These are phyloP conservation scores for Myrmecophaga tridactyla DNA, from an alignment of 2,113 vertebrate genomes.

Conservation along the genomic window DNA sequence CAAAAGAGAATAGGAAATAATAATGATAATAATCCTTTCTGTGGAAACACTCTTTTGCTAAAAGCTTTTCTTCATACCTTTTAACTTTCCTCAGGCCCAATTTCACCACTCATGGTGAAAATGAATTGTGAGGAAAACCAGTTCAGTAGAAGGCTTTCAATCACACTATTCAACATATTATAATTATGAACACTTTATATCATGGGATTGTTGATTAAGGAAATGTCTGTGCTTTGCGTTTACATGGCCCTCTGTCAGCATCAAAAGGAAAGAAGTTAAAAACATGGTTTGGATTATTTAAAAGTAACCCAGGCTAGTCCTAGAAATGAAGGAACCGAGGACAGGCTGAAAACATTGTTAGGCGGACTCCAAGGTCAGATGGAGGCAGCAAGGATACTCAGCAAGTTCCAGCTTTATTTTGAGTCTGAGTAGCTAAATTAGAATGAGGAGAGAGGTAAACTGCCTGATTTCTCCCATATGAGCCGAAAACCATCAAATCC, in stretches of 20 bases:
- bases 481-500: neutral
- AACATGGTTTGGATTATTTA: neutral
- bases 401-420: neutral
- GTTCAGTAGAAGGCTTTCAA: neutral
- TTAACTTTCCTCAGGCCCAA: neutral
- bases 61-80: neutral
- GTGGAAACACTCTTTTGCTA: neutral
- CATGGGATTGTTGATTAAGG: neutral
- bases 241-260: neutral
- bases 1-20: neutral
- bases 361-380: neutral
- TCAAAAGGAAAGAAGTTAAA: neutral
- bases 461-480: neutral
- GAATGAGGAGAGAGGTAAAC: neutral
- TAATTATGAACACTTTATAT: neutral
- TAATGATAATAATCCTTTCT: neutral
- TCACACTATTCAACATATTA: neutral
- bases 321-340: neutral
- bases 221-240: neutral
- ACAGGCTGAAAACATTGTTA: neutral
- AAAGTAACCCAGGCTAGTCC: neutral
- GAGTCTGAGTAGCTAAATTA: neutral
- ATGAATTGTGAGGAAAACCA: neutral
- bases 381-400: neutral
- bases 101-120: neutral